phyloP scores from a whole-genome alignment of 2,797 vertebrate genomes.

The Nasua narica region DNA sequence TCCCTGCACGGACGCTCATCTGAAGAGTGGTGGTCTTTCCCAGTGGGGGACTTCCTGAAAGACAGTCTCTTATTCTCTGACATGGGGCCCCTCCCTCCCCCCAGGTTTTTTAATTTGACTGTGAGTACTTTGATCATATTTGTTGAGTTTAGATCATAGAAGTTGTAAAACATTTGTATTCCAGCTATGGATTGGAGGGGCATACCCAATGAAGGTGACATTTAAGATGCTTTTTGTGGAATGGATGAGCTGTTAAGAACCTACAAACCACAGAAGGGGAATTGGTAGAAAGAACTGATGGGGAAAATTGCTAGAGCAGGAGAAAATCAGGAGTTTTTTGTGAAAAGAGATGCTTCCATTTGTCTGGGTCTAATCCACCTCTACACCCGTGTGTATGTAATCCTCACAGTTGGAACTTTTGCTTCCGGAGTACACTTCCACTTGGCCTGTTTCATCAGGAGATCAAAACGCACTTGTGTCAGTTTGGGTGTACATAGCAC shows the following conservation, averaged over 20 bases:
- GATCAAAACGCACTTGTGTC: neutral
- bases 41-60: neutral
- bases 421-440: neutral
- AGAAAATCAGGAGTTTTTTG: neutral
- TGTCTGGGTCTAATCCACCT: neutral
- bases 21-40: neutral
- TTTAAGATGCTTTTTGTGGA: neutral
- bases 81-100: too few species aligned
- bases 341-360: neutral
- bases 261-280: neutral
- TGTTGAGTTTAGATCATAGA: neutral
- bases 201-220: neutral
- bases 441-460: neutral
- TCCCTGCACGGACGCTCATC: neutral
- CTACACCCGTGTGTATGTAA: fast-evolving
- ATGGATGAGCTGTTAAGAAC: neutral
- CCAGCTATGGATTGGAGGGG: neutral
- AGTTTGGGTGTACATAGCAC: neutral
- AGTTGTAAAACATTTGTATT: neutral
- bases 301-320: neutral
- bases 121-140: neutral
- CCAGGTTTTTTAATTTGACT: neutral
- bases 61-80: neutral
- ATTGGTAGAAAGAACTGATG: neutral
- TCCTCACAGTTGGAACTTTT: neutral